Evolutionary conservation across 2,797 vertebrate genomes (phyloP).

Genomic region (Masticophis lateralis): DNA sequence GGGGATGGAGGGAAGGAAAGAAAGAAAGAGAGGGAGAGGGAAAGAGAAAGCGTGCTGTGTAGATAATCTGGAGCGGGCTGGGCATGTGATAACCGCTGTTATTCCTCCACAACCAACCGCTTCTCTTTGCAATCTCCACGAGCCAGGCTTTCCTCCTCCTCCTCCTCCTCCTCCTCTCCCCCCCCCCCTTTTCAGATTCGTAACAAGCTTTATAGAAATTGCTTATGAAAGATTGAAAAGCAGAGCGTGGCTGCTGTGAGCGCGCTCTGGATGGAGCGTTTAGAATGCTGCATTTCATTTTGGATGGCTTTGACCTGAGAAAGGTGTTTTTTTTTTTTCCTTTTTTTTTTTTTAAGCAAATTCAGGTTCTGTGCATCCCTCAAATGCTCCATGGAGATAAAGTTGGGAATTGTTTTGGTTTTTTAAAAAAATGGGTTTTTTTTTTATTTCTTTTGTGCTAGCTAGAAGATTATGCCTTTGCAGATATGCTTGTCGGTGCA

Average conservation of each 20-base stretch:
- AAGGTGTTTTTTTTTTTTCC: no score
- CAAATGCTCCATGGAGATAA: not conserved
- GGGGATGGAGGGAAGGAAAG: not conserved
- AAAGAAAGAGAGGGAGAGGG: not conserved
- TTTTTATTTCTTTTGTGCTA: no score
- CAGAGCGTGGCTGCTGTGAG: constrained; percentile 33
- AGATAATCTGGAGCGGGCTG: not conserved
- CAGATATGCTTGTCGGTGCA: not conserved
- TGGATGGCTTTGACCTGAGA: not conserved
- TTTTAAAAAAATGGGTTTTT: no score
- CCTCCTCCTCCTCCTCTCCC: no score
- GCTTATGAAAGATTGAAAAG: constrained; percentile 22
- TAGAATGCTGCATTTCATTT: not conserved
- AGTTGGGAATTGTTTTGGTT: not conserved
- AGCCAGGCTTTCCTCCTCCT: constrained; percentile 24
- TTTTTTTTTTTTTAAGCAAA: not conserved
- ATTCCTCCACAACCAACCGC: constrained; percentile 25
- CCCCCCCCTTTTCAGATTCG: constrained; percentile 10
- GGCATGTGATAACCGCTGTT: constrained; percentile 37
- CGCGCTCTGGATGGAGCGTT: fast-evolving
- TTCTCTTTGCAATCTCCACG: constrained; percentile 29
- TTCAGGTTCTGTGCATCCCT: not conserved
- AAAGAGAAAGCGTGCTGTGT: constrained; percentile 10
- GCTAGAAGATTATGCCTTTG: not conserved
- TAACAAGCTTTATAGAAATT: constrained; percentile 52